These are phyloP conservation scores for Flexamia atlantica DNA, from an alignment of 2,888 invertebrate species.

Conservation along the genomic window DNA sequence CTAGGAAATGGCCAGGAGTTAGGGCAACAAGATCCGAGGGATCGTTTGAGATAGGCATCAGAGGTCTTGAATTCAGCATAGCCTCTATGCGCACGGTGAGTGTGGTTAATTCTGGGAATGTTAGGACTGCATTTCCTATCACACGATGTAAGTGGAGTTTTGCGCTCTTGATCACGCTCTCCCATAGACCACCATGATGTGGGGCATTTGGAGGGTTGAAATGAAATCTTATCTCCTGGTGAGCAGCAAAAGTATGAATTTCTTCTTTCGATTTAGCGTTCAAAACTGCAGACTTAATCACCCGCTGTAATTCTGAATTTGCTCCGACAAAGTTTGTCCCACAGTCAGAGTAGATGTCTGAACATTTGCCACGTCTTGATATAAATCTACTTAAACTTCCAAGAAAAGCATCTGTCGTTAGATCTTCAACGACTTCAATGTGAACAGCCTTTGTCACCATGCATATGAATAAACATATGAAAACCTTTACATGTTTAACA, in stretches of 20 bases:
- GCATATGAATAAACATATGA: conserved; percentile 69
- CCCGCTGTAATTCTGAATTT: conserved; percentile 34
- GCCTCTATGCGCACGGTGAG: conserved; percentile 56
- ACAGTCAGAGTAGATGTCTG: conserved; percentile 67
- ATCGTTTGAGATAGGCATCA: conserved; percentile 55
- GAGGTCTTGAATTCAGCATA: conserved; percentile 59
- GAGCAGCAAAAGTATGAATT: conserved; percentile 65
- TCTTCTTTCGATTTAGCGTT: conserved; percentile 66
- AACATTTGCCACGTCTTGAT: conserved; percentile 64
- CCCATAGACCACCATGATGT: conserved; percentile 61
- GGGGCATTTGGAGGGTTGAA: conserved; percentile 46
- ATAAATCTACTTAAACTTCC: conserved; percentile 63
- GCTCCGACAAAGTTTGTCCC: conserved; percentile 69
- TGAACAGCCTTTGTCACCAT: conserved; percentile 69
- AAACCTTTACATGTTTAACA: conserved; percentile 62
- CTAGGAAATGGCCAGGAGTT: conserved; percentile 60
- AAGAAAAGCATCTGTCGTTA: conserved; percentile 63
- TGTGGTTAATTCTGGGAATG: conserved; percentile 56
- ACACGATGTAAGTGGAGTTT: conserved; percentile 58
- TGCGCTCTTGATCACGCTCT: conserved; percentile 52
- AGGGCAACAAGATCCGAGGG: conserved; percentile 22
- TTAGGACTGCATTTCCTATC: conserved; percentile 34
- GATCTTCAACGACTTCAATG: conserved; percentile 66
- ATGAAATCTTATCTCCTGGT: conserved; percentile 67
- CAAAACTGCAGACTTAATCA: conserved; percentile 50